These are phyloP conservation scores for Channa striata DNA, from an alignment of 2,797 vertebrate genomes.

Conservation along the genomic window DNA sequence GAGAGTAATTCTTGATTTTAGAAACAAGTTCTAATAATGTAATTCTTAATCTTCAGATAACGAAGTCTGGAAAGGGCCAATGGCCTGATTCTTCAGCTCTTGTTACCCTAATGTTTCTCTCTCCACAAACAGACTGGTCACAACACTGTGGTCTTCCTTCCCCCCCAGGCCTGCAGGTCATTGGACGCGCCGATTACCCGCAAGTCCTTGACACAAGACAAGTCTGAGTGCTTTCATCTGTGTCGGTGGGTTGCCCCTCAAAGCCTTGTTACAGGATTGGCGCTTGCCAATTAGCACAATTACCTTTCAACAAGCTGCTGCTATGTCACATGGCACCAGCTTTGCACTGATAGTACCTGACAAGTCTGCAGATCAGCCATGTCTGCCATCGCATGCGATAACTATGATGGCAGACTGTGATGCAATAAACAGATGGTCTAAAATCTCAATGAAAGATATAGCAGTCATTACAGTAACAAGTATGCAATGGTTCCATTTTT, in stretches of 20 bases:
- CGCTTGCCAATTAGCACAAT: constrained; percentile 90
- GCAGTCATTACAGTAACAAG: constrained; percentile 2
- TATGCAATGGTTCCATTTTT: constrained; percentile 13
- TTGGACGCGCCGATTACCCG: constrained; percentile 84
- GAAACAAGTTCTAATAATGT: constrained; percentile 32
- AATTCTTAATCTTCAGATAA: constrained; percentile 5
- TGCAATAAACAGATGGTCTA: constrained; percentile 2
- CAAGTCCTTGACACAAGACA: constrained; percentile 86
- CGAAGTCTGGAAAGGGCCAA: constrained; percentile 41
- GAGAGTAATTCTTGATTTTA: constrained; percentile 3
- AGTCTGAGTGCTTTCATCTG: constrained; percentile 89
- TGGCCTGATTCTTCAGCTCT: constrained; percentile 22
- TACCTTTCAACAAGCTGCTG: constrained; percentile 86
- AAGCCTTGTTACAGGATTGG: constrained; percentile 90
- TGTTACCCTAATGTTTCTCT: constrained; percentile 23
- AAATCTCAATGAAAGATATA: constrained; percentile 7
- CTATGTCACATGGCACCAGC: constrained; percentile 86
- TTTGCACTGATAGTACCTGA: constrained; percentile 87
- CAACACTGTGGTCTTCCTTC: constrained; percentile 68
- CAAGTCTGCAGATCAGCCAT: constrained; percentile 83
- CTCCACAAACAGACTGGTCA: constrained; percentile 51
- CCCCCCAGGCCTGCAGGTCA: constrained; percentile 86
- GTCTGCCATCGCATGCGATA: constrained; percentile 62
- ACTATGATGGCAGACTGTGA: neutral
- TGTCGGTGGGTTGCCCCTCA: constrained; percentile 88